phyloP scores from a whole-genome alignment of 2,888 invertebrate genomes.

The Chaitophorus viminalis region DNA sequence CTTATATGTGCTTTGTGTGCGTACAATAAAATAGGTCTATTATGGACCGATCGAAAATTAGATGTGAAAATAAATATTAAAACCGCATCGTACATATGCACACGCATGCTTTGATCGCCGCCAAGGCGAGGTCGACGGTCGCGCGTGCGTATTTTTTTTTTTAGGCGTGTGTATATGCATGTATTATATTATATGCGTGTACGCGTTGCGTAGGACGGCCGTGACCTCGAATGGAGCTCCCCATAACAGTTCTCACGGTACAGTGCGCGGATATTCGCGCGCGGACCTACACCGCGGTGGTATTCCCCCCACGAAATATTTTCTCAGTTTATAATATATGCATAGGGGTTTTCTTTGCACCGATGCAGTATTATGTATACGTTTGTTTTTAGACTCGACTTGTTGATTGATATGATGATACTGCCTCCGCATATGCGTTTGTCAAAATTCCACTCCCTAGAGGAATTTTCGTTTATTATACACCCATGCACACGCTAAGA shows the following conservation, averaged over 20 bases:
- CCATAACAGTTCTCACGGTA: constrained; percentile 51
- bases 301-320: background rate
- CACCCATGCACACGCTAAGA: background rate
- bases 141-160: constrained; percentile 45
- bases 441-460: background rate
- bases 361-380: background rate
- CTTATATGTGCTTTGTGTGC: background rate
- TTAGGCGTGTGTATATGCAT: constrained; percentile 20
- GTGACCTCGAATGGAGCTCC: constrained; percentile 44
- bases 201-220: constrained; percentile 55
- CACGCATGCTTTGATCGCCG: constrained; percentile 12
- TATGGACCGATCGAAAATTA: constrained; percentile 2
- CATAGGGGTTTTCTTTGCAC: background rate
- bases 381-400: constrained; percentile 1
- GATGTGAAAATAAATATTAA: constrained; percentile 26
- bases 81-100: constrained; percentile 19
- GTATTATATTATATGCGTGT: constrained; percentile 9
- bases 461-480: background rate
- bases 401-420: constrained; percentile 16
- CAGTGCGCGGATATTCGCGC: constrained; percentile 18
- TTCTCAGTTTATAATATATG: background rate
- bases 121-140: constrained; percentile 50
- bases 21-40: constrained; percentile 1
- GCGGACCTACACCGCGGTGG: background rate
- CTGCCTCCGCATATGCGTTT: constrained; percentile 29